A percentile compares a stretch with the other conserved stretches of the same genome.
Evolutionary conservation across 2,113 vertebrate species (phyloP).

Genomic region (Collichthys lucidus): DNA sequence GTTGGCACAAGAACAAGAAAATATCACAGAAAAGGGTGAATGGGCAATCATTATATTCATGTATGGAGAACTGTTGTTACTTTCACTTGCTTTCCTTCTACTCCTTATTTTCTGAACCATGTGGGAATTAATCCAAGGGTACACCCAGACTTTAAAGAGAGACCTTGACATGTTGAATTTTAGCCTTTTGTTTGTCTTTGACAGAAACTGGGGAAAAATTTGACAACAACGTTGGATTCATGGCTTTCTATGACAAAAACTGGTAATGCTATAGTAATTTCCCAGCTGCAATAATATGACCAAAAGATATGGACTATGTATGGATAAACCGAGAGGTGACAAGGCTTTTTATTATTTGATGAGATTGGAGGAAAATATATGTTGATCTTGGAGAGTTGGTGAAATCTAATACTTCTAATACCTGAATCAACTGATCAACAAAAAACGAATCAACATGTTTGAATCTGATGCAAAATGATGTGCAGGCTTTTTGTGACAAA

Average conservation of each 20-base stretch:
- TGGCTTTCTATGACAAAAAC: background rate
- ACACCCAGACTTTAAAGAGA: conserved; percentile 41
- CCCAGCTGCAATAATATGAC: background rate
- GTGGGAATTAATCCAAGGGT: conserved; percentile 30
- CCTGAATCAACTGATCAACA: background rate
- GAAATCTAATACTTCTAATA: background rate
- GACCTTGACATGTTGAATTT: conserved; percentile 30
- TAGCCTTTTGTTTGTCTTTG: conserved; percentile 14
- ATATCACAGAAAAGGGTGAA: no score
- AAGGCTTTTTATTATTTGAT: background rate
- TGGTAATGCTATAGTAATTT: background rate
- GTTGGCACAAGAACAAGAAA: background rate
- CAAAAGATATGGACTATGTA: background rate
- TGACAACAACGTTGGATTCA: background rate
- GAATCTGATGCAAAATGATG: background rate
- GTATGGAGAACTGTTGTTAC: conserved; percentile 16
- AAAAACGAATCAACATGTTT: rapidly evolving
- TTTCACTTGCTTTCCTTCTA: conserved; percentile 6
- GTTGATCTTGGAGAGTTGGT: background rate
- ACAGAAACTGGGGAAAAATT: background rate
- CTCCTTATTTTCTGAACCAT: conserved; percentile 21
- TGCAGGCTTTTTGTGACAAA: no score
- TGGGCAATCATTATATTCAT: conserved; percentile 36
- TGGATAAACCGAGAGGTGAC: background rate
- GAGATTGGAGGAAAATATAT: background rate